Percentiles rank a stretch among this genome's conserved stretches.
Evolutionary conservation across 2,797 vertebrate genomes (phyloP).

Genomic region (Acomys russatus): DNA sequence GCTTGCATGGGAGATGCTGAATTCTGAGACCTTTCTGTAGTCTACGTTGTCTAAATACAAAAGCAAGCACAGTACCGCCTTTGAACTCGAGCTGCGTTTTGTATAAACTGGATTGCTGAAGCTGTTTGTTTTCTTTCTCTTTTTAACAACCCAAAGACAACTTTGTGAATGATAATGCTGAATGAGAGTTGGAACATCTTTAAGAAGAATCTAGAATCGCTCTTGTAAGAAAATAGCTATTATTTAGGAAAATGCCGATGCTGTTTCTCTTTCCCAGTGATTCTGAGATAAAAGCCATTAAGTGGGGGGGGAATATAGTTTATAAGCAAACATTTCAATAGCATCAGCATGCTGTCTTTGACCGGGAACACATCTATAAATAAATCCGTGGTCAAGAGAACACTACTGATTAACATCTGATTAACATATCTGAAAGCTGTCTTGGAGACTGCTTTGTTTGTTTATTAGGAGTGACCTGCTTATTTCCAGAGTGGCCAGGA

Average conservation of each 20-base stretch:
- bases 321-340: conserved; percentile 33
- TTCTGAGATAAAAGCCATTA: conserved; percentile 32
- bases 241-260: background rate
- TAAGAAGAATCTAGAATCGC: conserved; percentile 30
- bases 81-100: conserved; percentile 38
- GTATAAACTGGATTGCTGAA: background rate
- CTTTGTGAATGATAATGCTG: background rate
- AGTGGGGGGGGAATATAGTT: background rate
- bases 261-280: background rate
- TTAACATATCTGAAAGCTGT: conserved; percentile 54
- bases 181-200: conserved; percentile 7
- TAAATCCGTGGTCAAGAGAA: conserved; percentile 1
- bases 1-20: conserved; percentile 16
- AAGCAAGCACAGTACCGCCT: conserved; percentile 43
- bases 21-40: conserved; percentile 10
- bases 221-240: conserved; percentile 49
- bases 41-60: conserved; percentile 44
- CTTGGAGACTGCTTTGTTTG: conserved; percentile 58
- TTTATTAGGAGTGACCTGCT: conserved; percentile 43
- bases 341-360: background rate
- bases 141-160: conserved; percentile 48
- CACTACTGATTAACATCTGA: conserved; percentile 36
- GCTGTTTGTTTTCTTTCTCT: conserved; percentile 23
- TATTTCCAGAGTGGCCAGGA: conserved; percentile 60
- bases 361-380: background rate